Evolutionary conservation across 2,113 vertebrate genomes (phyloP), one percentile per base, ranked within the genome.

Genomic region (Rallus limicola): DNA sequence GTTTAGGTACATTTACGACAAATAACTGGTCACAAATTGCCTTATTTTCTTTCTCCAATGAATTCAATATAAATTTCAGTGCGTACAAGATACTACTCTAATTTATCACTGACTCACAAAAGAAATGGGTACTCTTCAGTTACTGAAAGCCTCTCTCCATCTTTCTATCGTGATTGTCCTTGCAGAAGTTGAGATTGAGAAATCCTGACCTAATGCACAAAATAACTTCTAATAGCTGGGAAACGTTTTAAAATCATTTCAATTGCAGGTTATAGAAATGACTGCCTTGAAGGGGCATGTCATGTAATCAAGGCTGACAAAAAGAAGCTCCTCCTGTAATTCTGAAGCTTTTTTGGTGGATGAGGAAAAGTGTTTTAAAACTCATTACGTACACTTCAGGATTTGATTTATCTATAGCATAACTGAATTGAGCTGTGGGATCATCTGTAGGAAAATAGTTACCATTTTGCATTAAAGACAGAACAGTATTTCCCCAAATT

Each of bases 221-320:
- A 94, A 77, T 80, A 76, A 62, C 85, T 78, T 86, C 40, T 74
- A 78, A 86, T 46, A 92, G 82, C 42, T 70, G 82, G 44, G 70
- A 94, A 92, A 44, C 2, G 1, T 90, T 95, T 92, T 90, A 40
- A 95, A 92, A 93, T 93, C 90, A 70, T 72, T 92, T 83, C 79
- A 92, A 11, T 40, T 86, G 76, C 55, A 74, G 59, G 75, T 88
- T 76, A 23, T 28, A 74, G 68, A 58, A 86, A 83, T 96, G 52
- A 55, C 82, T 5, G 1, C 44, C 50, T 88, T 83, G 79, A 94
- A 87, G 78, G 95, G 63, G 23, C 75, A 44, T 72, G 50, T 40
- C 82, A 10, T 53, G 36, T 80, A 96, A 88, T 80, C 90, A 92
- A 55, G 80, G 63, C 68, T 83, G 92, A 70, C 79, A 92, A 83